Evolutionary conservation across 2,113 vertebrate species (phyloP).

Genomic region (Crotalus tigris): DNA sequence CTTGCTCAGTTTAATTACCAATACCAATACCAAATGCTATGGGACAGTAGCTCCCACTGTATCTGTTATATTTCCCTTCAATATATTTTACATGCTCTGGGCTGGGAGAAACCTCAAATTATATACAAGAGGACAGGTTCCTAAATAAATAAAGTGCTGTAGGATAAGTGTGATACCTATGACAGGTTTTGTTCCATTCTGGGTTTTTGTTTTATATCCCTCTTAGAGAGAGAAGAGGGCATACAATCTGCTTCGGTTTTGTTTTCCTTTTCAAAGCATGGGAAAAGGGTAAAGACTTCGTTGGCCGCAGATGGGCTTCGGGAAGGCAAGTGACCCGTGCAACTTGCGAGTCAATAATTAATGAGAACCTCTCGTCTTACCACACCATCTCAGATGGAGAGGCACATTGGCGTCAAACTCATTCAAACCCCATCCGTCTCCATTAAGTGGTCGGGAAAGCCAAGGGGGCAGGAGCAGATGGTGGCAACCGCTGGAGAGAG

Average conservation of each 20-base stretch:
- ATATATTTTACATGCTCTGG: not conserved
- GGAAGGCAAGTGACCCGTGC: conserved; percentile 51
- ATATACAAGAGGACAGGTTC: not conserved
- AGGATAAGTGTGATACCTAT: not conserved
- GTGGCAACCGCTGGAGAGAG: conserved; percentile 4
- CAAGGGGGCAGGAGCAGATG: conserved; percentile 40
- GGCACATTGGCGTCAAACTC: conserved; percentile 43
- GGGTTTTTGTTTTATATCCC: not conserved
- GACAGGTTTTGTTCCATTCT: not conserved
- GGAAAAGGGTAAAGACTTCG: not conserved
- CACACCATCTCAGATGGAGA: conserved; percentile 58
- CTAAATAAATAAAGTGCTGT: not conserved
- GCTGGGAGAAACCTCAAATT: not conserved
- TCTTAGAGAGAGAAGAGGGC: not conserved
- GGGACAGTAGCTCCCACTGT: not conserved
- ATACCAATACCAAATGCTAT: not conserved
- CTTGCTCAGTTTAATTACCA: not conserved
- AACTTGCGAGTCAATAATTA: conserved; percentile 60
- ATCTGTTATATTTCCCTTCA: not conserved
- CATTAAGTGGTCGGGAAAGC: conserved; percentile 9
- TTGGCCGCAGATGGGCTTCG: conserved; percentile 53
- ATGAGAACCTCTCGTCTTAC: conserved; percentile 60
- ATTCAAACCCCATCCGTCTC: conserved; percentile 35
- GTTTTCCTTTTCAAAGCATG: not conserved
- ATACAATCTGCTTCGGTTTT: not conserved